Conservation (phyloP, 2,113 vertebrate species). For the Sorex araneus region DNA sequence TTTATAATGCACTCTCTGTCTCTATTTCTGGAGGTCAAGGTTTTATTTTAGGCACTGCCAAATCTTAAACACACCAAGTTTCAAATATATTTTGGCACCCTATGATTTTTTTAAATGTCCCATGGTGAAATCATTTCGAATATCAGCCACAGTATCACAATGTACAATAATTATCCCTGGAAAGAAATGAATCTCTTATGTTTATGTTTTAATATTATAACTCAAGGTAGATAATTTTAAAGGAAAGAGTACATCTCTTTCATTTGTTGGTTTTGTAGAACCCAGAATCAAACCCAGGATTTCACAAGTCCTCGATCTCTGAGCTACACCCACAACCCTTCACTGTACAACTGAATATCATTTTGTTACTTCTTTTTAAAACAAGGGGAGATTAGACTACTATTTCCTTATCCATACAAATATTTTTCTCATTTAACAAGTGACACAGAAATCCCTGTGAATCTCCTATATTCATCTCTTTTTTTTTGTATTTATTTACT, state of each 20-base stretch:
- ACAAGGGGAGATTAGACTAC: background rate
- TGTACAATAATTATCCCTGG: background rate
- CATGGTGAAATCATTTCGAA: background rate
- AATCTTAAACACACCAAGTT: background rate
- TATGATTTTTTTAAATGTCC: background rate
- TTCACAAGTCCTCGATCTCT: too few relatives aligned
- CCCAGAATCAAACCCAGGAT: too few relatives aligned
- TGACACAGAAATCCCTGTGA: background rate
- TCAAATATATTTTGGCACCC: too few relatives aligned
- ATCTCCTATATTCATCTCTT: background rate
- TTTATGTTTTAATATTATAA: background rate
- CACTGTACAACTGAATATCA: background rate
- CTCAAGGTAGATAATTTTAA: background rate
- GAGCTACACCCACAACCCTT: too few relatives aligned
- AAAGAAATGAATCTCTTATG: background rate
- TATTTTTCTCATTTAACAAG: constrained; percentile 25
- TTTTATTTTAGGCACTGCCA: background rate
- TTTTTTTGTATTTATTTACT: too few relatives aligned
- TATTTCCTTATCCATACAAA: background rate
- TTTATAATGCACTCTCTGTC: background rate
- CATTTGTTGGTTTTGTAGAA: too few relatives aligned
- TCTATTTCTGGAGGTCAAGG: background rate
- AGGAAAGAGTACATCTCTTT: background rate
- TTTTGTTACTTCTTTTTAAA: background rate
- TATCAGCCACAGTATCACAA: background rate